phyloP scores from a whole-genome alignment of 1,140 invertebrate genomes.

The Drosophila seguyi region DNA sequence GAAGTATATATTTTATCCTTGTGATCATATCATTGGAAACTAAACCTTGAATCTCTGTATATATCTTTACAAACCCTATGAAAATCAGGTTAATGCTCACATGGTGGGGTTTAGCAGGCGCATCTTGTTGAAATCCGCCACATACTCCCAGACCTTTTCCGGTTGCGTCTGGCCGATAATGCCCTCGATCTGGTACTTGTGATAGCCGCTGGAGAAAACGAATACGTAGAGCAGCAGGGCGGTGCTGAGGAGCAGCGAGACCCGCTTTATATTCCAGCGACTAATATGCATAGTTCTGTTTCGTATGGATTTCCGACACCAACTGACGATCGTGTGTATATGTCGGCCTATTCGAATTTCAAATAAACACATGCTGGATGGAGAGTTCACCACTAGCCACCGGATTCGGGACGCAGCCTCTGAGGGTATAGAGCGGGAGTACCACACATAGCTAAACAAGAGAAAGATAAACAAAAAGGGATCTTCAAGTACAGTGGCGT shows the following conservation, averaged over 20 bases:
- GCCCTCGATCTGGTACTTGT: conserved; percentile 82
- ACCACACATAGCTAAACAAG: conserved; percentile 13
- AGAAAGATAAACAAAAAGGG: conserved; percentile 40
- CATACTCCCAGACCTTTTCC: conserved; percentile 89
- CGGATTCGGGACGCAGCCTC: conserved; percentile 23
- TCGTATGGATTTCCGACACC: conserved; percentile 19
- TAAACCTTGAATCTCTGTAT: neutral
- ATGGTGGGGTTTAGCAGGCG: conserved; percentile 90
- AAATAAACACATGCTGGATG: conserved; percentile 64
- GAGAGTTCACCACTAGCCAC: conserved; percentile 12
- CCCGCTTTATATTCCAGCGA: conserved; percentile 72
- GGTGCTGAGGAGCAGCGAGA: conserved; percentile 45
- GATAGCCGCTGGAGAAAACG: conserved; percentile 74
- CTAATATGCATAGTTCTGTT: conserved; percentile 52
- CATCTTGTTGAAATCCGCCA: conserved; percentile 91
- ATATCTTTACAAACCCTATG: neutral
- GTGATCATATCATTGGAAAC: neutral
- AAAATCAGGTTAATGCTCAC: conserved; percentile 86
- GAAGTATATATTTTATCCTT: neutral
- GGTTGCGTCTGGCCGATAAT: conserved; percentile 86
- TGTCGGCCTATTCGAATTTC: conserved; percentile 56
- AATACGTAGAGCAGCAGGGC: conserved; percentile 64
- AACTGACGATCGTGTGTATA: conserved; percentile 37
- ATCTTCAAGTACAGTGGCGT: conserved; percentile 7
- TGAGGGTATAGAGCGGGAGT: conserved; percentile 8